Base-by-base conservation (phyloP, 2,113 vertebrate genomes). In the Centrocercus urophasianus region DNA sequence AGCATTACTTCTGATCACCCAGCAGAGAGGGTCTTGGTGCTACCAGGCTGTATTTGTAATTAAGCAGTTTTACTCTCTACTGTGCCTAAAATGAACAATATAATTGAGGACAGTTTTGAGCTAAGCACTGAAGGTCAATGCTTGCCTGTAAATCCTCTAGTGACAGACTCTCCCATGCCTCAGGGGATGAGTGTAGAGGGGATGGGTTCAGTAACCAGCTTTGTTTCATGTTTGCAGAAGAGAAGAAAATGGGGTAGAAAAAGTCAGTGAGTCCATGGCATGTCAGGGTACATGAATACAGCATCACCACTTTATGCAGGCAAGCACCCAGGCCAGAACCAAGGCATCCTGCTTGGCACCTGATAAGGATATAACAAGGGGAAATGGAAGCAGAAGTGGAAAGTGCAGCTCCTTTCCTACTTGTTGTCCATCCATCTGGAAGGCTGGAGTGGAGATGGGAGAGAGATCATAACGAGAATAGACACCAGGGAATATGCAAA, bases 91-190 rank as follows among this genome's bases (percentile, higher is more conserved):
- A 67, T 21, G 28, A 92, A 25, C n/a, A 48, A 61, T 21, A 27
- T 59, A 76, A 76, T 48, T 13, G 40, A 73, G 67, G 40, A 32
- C 0, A 40, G 59, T 66, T 91, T 70, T 79, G 54, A 85, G 71
- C 17, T 87, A 66, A 80, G 63, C 48, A 76, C 63, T 65, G 70
- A 65, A 89, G 78, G 71, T 72, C 48, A 45, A 0, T 15, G 47
- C 14, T 43, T 42, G 13, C 36, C 47, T 54, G 61, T n/a, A 72
- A 36, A 70, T 54, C 64, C 13, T 48, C 45, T 2, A 2, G n/a
- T 3, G 8, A 56, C 5, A 60, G 21, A 32, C 16, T 56, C 13
- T 71, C 14, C 25, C 0, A 0, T 36, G 78, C 17, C 2, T 1
- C 48, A 43, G 43, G 18, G 38, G 19, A 75, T 64, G 52, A 78